phyloP scores from a whole-genome alignment of 2,797 vertebrate genomes.

The Vireo griseus region DNA sequence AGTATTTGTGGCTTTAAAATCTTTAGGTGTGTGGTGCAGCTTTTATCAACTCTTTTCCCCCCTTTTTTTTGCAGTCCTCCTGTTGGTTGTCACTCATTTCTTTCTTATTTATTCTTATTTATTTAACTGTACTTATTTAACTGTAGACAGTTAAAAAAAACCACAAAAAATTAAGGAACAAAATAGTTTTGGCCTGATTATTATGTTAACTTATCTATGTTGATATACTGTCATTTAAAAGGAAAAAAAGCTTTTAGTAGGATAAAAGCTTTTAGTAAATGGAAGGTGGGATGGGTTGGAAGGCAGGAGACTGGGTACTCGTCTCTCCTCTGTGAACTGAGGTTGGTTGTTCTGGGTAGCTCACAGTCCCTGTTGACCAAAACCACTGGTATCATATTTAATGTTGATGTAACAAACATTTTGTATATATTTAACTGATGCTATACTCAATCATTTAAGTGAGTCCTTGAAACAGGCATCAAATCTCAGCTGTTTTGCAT shows the following conservation, averaged over 20 bases:
- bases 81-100: fast-evolving
- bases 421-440: not conserved
- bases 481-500: not conserved
- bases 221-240: not conserved
- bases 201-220: not conserved
- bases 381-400: not conserved
- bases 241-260: not conserved
- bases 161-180: too few species aligned
- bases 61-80: not conserved
- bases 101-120: not conserved
- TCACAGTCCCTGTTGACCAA: not conserved
- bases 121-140: not conserved
- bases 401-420: not conserved
- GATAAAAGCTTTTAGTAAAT: not conserved
- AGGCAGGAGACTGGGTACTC: not conserved
- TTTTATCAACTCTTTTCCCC: fast-evolving
- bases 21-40: not conserved
- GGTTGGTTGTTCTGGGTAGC: not conserved
- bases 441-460: not conserved
- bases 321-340: not conserved
- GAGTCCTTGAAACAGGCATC: not conserved
- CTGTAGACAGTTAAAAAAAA: not conserved
- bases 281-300: not conserved
- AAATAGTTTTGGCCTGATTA: not conserved
- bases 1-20: not conserved